These are phyloP conservation scores for Xenus cinereus DNA, from an alignment of 2,113 vertebrate genomes.

Conservation along the genomic window DNA sequence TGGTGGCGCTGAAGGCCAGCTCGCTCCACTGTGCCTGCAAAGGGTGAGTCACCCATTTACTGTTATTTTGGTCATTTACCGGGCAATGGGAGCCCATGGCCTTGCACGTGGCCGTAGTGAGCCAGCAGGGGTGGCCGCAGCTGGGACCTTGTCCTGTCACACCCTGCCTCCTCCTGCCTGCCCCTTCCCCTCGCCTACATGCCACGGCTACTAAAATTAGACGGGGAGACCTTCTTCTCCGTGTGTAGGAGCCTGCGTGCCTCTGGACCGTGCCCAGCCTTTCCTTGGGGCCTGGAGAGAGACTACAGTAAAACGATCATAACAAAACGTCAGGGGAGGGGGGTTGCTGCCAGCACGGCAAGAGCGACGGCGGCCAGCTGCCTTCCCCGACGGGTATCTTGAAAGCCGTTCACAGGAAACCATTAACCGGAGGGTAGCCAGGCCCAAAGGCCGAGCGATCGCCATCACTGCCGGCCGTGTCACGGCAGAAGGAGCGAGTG, in stretches of 20 bases:
- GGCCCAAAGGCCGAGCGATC: not conserved
- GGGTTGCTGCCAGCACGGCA: not conserved
- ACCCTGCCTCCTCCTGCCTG: not conserved
- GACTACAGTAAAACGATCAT: not conserved
- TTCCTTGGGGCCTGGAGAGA: not conserved
- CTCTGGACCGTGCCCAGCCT: not conserved
- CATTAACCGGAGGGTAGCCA: not conserved
- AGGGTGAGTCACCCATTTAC: not conserved
- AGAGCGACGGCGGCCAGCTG: not conserved
- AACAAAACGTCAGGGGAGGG: not conserved
- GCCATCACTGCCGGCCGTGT: not conserved
- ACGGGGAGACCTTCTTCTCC: not conserved
- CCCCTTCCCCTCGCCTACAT: not conserved
- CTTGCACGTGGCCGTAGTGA: rapidly evolving
- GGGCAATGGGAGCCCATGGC: rapidly evolving
- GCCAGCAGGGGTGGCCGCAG: not conserved
- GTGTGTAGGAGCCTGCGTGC: not conserved
- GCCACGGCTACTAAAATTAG: slow-evolving; percentile 14
- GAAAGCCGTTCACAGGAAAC: slow-evolving; percentile 20
- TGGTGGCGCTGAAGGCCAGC: rapidly evolving
- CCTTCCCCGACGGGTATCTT: not conserved
- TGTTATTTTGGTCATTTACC: not conserved
- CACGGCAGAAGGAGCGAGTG: not conserved
- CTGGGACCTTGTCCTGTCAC: not conserved
- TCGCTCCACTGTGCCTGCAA: rapidly evolving